Evolutionary conservation across 2,113 vertebrate genomes (phyloP), one percentile per base, ranked within the genome.

Genomic region (Dascyllus trimaculatus): DNA sequence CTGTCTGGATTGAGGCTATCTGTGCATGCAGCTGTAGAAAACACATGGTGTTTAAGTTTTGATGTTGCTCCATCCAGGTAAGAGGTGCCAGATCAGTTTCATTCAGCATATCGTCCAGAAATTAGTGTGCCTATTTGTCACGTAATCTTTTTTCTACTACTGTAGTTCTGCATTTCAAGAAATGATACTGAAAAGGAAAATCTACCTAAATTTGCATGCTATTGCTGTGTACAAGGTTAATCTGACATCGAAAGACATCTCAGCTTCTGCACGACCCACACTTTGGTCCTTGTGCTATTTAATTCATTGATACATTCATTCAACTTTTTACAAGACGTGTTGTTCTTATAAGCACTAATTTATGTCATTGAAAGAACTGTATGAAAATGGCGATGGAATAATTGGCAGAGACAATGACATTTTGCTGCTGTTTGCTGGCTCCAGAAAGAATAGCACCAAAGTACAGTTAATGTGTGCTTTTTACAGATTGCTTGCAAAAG

Each of bases 1-100:
- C 82, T 75, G 67, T 81, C 82, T 89, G 85, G 69, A 81, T 87
- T 48, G 3, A 73, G 67, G 65, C 58, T 82, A 73, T 90, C 73
- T 75, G 83, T 81, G 74, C 38, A n/a, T 74, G 82, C 77, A 84
- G 70, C 71, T 71, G 29, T 52, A 60, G 73, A 81, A 32, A 45
- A 63, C 81, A 76, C 76, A 74, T 81, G 24, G 22, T 63, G 73
- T 82, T 71, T 57, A 59, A 67, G 81, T 80, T 77, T 61, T 70
- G 54, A 80, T 75, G 26, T 49, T 57, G 64, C 35, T 71, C 65
- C 61, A 49, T 75, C 26, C 66, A 88, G 69, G 69, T 75, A 78
- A 45, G 49, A 21, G 57, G 43, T 61, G 64, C 22, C 3, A 48
- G 54, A 58, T n/a, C 15, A 64, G 69, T 71, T 72, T 53, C 13